phyloP scores from a whole-genome alignment of 1,140 invertebrate genomes.

The Nixonia krombeini region DNA sequence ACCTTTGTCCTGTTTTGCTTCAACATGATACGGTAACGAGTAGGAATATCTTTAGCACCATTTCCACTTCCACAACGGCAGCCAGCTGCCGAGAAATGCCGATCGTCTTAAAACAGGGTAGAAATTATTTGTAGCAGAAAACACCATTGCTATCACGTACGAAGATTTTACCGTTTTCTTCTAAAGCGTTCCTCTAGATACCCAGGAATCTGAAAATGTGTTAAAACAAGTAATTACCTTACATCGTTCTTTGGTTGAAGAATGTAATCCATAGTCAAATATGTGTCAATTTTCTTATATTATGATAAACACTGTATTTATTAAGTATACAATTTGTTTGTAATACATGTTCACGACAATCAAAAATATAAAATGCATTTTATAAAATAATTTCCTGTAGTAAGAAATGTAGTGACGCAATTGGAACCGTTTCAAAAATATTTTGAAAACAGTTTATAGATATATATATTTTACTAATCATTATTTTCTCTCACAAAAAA shows the following conservation, averaged over 20 bases:
- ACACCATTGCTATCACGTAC: slow-evolving; percentile 62
- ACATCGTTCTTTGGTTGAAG: slow-evolving; percentile 5
- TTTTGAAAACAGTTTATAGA: too few relatives aligned
- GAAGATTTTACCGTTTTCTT: slow-evolving; percentile 59
- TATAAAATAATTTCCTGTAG: too few relatives aligned
- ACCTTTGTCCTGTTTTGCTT: slow-evolving; percentile 1
- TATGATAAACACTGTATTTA: too few relatives aligned
- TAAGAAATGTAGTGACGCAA: too few relatives aligned
- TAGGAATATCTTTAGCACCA: slow-evolving; percentile 36
- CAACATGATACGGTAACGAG: slow-evolving; percentile 21
- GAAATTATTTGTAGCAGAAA: slow-evolving; percentile 35
- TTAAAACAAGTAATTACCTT: slow-evolving; percentile 47
- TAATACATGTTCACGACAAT: too few relatives aligned
- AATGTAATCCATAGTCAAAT: background rate
- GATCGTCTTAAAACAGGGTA: slow-evolving; percentile 31
- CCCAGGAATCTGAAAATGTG: slow-evolving; percentile 69
- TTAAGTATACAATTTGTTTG: too few relatives aligned
- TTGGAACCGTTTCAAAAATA: too few relatives aligned
- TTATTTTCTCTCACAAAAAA: too few relatives aligned
- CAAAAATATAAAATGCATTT: too few relatives aligned
- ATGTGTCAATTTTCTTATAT: background rate
- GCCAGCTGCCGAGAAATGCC: slow-evolving; percentile 46
- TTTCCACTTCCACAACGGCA: slow-evolving; percentile 27
- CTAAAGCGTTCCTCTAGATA: slow-evolving; percentile 68
- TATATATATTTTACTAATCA: too few relatives aligned